Percentiles rank a stretch among this genome's conserved stretches.
phyloP scores from a whole-genome alignment of 2,888 invertebrate genomes.

The Saturnia japonica region DNA sequence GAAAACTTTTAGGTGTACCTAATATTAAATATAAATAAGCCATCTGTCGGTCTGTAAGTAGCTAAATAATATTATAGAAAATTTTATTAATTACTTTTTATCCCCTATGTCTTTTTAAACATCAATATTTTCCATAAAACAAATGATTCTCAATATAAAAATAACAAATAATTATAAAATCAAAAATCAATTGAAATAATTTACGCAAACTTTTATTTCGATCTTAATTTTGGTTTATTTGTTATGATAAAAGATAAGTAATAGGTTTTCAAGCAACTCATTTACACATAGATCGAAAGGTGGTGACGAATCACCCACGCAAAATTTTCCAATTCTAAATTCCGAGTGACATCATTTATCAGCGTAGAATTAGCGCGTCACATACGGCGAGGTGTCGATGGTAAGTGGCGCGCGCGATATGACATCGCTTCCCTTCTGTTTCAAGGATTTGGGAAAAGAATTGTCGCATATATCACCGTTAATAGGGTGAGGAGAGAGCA shows the following conservation, averaged over 20 bases:
- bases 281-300: conserved; percentile 12
- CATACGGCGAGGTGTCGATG: conserved; percentile 47
- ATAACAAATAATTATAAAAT: background rate
- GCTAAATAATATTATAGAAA: background rate
- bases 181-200: background rate
- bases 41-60: too few relatives aligned
- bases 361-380: conserved; percentile 69
- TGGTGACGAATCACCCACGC: conserved; percentile 46
- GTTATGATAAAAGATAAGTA: background rate
- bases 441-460: conserved; percentile 77
- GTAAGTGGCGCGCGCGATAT: conserved; percentile 67
- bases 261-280: background rate
- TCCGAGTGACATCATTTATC: conserved; percentile 70
- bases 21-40: too few relatives aligned
- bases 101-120: background rate
- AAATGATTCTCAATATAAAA: background rate
- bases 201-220: background rate
- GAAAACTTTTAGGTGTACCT: too few relatives aligned
- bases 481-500: conserved; percentile 81
- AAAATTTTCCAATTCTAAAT: conserved; percentile 55
- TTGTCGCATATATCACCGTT: conserved; percentile 80
- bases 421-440: conserved; percentile 72
- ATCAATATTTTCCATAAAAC: background rate
- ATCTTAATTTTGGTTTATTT: background rate
- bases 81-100: background rate